phyloP scores from a whole-genome alignment of 2,113 vertebrate species.

The Anser brachyrhynchus region DNA sequence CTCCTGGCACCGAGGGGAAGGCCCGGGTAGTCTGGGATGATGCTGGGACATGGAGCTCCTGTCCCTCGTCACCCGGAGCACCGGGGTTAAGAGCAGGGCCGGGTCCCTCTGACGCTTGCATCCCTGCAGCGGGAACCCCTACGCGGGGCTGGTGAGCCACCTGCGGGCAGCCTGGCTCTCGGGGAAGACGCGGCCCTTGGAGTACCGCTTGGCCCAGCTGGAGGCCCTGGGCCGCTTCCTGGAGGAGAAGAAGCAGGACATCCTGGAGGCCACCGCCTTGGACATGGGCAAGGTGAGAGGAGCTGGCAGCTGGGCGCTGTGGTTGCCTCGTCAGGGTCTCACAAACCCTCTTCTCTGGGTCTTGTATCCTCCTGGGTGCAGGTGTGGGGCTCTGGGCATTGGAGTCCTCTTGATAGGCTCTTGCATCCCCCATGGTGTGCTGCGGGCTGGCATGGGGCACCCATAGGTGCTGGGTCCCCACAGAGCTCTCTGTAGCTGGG shows the following conservation, averaged over 20 bases:
- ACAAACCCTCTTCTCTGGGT: not conserved
- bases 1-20: not conserved
- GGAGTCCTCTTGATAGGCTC: accelerated
- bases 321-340: not conserved
- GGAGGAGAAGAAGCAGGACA: conserved; percentile 79
- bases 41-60: not conserved
- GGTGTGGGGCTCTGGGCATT: not conserved
- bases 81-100: accelerated
- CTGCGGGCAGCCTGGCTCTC: conserved; percentile 47
- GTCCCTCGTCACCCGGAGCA: accelerated
- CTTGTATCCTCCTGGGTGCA: not conserved
- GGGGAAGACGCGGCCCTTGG: conserved; percentile 67
- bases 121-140: conserved; percentile 18
- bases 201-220: conserved; percentile 81
- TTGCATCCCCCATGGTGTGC: not conserved
- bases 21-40: not conserved
- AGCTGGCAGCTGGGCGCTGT: accelerated
- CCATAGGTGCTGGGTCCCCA: not conserved
- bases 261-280: conserved; percentile 76
- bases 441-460: not conserved
- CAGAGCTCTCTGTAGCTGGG: not conserved
- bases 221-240: conserved; percentile 77
- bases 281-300: conserved; percentile 85
- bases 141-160: not conserved
- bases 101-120: accelerated